phyloP scores from a whole-genome alignment of 1,140 invertebrate genomes.

The Oncopodura yosiiana region DNA sequence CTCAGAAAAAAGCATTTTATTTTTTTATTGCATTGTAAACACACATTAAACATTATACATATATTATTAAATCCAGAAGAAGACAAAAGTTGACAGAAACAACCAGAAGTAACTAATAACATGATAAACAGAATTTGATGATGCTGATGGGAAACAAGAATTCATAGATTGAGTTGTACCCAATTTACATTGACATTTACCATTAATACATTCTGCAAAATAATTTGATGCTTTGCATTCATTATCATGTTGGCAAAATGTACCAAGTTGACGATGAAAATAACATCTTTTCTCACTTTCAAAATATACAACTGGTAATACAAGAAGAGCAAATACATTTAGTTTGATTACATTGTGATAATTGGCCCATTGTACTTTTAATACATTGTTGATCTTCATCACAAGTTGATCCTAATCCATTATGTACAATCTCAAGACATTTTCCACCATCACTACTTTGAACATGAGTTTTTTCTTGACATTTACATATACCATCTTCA shows the following conservation, averaged over 20 bases:
- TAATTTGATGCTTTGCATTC: constrained; percentile 24
- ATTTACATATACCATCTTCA: constrained; percentile 25
- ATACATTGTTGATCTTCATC: constrained; percentile 31
- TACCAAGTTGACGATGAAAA: constrained; percentile 25
- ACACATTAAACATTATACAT: too few species aligned
- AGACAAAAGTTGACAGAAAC: too few species aligned
- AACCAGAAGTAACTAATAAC: too few species aligned
- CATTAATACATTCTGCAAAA: constrained; percentile 19
- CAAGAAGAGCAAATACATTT: constrained; percentile 27
- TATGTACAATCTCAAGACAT: constrained; percentile 26
- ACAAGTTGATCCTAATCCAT: constrained; percentile 25
- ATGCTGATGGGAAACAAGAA: too few species aligned
- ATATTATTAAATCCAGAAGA: too few species aligned
- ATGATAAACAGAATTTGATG: too few species aligned
- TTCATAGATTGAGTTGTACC: too few species aligned
- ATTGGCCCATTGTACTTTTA: constrained; percentile 13
- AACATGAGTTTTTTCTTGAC: constrained; percentile 19
- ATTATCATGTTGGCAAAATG: constrained; percentile 13
- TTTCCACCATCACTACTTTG: constrained; percentile 24
- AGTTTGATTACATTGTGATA: constrained; percentile 16
- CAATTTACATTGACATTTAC: constrained; percentile 22
- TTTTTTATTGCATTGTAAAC: too few species aligned
- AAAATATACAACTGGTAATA: constrained; percentile 25
- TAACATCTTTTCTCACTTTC: constrained; percentile 25
- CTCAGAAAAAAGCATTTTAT: too few species aligned